phyloP scores from a whole-genome alignment of 2,888 invertebrate species.

The Scaptomyza caliginosa region DNA sequence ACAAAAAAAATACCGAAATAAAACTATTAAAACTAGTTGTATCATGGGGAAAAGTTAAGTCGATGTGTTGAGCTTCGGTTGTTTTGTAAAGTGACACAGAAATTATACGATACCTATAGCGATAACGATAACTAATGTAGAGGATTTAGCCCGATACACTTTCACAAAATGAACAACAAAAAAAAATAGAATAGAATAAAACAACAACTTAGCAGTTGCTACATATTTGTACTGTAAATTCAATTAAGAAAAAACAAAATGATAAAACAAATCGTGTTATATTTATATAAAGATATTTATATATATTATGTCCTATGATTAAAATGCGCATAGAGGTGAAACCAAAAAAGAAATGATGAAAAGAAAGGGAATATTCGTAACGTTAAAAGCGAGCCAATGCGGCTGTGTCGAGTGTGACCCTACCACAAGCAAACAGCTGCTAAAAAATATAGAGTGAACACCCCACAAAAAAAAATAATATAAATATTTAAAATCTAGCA shows the following conservation, averaged over 20 bases:
- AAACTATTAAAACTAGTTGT: constrained; percentile 23
- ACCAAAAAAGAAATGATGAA: constrained; percentile 14
- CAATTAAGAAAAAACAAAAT: constrained; percentile 35
- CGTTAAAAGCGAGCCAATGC: constrained; percentile 34
- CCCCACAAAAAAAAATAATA: background rate
- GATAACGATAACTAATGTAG: constrained; percentile 41
- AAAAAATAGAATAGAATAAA: too few relatives aligned
- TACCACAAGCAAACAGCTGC: constrained; percentile 11
- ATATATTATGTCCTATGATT: constrained; percentile 37
- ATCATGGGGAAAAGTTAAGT: constrained; percentile 54
- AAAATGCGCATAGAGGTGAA: constrained; percentile 73
- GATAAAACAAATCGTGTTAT: constrained; percentile 52
- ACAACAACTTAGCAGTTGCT: constrained; percentile 74
- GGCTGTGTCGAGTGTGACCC: constrained; percentile 30
- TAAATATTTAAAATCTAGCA: constrained; percentile 4
- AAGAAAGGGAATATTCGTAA: constrained; percentile 27
- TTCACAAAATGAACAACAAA: constrained; percentile 22
- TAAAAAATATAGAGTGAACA: constrained; percentile 19
- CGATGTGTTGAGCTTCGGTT: constrained; percentile 80
- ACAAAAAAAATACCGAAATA: constrained; percentile 12
- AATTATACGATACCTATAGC: constrained; percentile 44
- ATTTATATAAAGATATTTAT: constrained; percentile 57
- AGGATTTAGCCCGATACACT: constrained; percentile 37
- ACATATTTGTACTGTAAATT: constrained; percentile 54
- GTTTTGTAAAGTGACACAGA: constrained; percentile 66